Conservation (phyloP, 2,888 invertebrate species). For the Cheilosia impressa region DNA sequence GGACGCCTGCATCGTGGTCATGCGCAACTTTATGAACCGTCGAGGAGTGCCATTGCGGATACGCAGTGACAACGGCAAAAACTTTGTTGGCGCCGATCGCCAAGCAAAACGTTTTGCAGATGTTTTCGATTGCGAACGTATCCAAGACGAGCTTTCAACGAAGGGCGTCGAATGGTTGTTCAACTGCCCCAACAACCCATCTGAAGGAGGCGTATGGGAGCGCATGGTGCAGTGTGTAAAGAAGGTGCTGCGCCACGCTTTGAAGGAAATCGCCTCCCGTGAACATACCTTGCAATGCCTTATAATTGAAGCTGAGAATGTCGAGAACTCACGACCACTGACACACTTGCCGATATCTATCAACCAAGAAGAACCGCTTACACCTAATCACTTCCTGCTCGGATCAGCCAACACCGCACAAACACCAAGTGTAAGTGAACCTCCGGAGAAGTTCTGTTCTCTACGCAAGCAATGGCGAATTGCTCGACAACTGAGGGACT, state of each 20-base stretch:
- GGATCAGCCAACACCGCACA: slow-evolving; percentile 18
- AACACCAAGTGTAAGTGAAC: slow-evolving; percentile 11
- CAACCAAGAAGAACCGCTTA: slow-evolving; percentile 24
- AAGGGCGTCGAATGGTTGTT: slow-evolving; percentile 42
- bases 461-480: slow-evolving; percentile 33
- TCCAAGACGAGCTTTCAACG: slow-evolving; percentile 41
- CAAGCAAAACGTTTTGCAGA: slow-evolving; percentile 44
- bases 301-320: slow-evolving; percentile 32
- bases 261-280: slow-evolving; percentile 64
- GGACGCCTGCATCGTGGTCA: slow-evolving; percentile 41
- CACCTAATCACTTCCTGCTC: slow-evolving; percentile 28
- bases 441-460: slow-evolving; percentile 1
- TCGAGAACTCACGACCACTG: slow-evolving; percentile 35
- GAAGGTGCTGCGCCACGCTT: slow-evolving; percentile 44
- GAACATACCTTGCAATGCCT: slow-evolving; percentile 61
- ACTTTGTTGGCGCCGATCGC: slow-evolving; percentile 48
- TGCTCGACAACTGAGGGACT: slow-evolving; percentile 22
- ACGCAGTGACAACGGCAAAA: slow-evolving; percentile 54
- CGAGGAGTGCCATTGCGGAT: slow-evolving; percentile 36
- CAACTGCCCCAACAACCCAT: slow-evolving; percentile 31
- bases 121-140: slow-evolving; percentile 39
- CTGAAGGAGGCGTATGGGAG: slow-evolving; percentile 75
- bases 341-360: slow-evolving; percentile 25
- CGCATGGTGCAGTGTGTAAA: slow-evolving; percentile 69
- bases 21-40: slow-evolving; percentile 50